Base-by-base conservation (phyloP, 1,140 invertebrate species). In the Thaumatotibia leucotreta region DNA sequence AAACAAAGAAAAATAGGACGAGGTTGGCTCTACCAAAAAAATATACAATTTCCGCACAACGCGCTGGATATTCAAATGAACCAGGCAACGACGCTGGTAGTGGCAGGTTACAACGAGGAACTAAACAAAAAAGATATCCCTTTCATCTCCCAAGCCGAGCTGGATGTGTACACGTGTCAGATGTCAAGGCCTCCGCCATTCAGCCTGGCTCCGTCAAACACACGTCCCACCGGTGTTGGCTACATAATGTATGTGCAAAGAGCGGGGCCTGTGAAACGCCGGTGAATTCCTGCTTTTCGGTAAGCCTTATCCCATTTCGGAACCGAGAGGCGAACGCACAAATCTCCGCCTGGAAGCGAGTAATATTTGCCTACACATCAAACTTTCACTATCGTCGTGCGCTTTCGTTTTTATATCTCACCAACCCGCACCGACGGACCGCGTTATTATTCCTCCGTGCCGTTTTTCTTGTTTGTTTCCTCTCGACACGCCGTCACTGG, bases 311-410 rank as follows among this genome's bases (percentile, higher is more conserved):
- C 70, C 74, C 83, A 75, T 84, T 85, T 81, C 70, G 80, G 73
- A 83, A 82, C 75, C 75, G 84, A 83, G 86, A 79, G 68, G 70
- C 70, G 73, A 80, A 88, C 81, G 88, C 88, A 89, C 86, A 89
- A 90, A 89, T 87, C 88, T 90, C 84, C 77, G 79, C 83, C 80
- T 84, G 74, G 80, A 86, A 86, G 74, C 84, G 84, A 81, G 84
- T 88, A 86, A 90, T 88, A 90, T 90, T 90, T 89, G 88, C 88
- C 88, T 90, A 89, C 88, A 90, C 86, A 91, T 91, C 88, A 89
- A 90, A 90, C 88, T 91, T 89, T 91, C 88, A 91, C 88, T 91
- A 89, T 91, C 88, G 80, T 69, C 64, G 81, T 80, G 65, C 84
- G 83, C 88, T 91, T 89, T 91, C 86, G 84, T 91, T 91, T 90